Evolutionary conservation across 2,113 vertebrate genomes (phyloP), one percentile per base, ranked within the genome.

Genomic region (Peromyscus maniculatus): DNA sequence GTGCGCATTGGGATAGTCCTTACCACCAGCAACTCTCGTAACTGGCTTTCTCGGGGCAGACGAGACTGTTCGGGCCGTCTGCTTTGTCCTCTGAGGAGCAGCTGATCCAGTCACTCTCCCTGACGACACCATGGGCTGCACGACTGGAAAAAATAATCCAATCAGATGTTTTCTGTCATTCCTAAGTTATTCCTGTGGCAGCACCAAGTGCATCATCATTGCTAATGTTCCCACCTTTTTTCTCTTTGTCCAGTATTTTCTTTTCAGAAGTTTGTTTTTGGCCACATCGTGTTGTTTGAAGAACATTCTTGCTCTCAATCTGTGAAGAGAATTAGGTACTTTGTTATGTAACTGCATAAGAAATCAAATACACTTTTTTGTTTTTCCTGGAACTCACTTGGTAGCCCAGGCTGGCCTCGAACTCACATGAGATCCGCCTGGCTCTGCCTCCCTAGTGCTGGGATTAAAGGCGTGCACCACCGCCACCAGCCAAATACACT

Each of bases 21-120:
- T 89, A 98, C 98, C 97, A 43, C 52, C 43, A 26, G 79, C 11
- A 71, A 74, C 83, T 91, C 93, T 97, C 22, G 83, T 10, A n/a
- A 74, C 66, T 49, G 93, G 93, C 52, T 80, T 97, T 91, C 78
- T 94, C 57, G 46, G 17, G 36, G 87, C 59, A 24, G 95, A 83
- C 0, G 82, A 66, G 43, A 95, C 21, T 22, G 97, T 36, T 91
- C 86, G 97, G 59, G 82, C 46, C 66, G 52, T 7, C 93, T 98
- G 98, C n/a, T 96, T 98, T 22, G 98, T 92, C 33, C 96, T 94
- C 71, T 97, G 95, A 46, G 64, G 13, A 49, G 98, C 2, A 0
- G 98, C 96, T 33, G 99, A 97, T 97, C 98, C 98, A 79, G 98
- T 98, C n/a, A 97, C 49, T 96, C 98, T 98, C 78, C 82, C 8